Conservation (phyloP, 2,888 invertebrate species). For the Acleris holmiana region DNA sequence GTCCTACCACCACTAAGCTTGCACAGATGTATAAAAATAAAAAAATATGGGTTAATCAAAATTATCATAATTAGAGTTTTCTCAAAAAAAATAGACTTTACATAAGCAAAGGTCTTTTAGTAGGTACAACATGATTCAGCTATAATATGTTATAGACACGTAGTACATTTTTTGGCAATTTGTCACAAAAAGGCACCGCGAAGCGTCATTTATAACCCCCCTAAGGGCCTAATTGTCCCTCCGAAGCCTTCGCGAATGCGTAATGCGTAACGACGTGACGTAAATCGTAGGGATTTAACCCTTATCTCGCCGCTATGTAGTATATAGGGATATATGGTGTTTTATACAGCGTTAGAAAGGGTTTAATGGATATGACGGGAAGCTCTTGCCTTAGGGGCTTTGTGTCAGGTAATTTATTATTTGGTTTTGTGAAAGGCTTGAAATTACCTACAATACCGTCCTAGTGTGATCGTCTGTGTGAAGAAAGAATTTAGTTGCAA, state of each 20-base stretch:
- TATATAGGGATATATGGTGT: slow-evolving; percentile 5
- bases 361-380: slow-evolving; percentile 3
- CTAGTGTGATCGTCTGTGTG: too few species aligned
- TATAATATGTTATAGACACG: too few species aligned
- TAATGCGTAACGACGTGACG: slow-evolving; percentile 35
- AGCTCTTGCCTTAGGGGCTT: background rate
- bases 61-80: too few species aligned
- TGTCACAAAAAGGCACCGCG: slow-evolving; percentile 33
- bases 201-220: slow-evolving; percentile 31
- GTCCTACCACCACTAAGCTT: too few species aligned
- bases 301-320: slow-evolving; percentile 28
- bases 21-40: too few species aligned
- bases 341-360: slow-evolving; percentile 4
- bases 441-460: too few species aligned
- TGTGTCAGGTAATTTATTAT: slow-evolving; percentile 1
- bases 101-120: too few species aligned
- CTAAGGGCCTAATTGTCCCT: slow-evolving; percentile 35
- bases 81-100: too few species aligned
- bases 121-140: too few species aligned
- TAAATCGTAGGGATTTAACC: slow-evolving; percentile 37
- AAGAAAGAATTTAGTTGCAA: too few species aligned
- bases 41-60: too few species aligned
- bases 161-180: slow-evolving; percentile 15
- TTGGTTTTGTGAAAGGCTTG: background rate
- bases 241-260: slow-evolving; percentile 34